Evolutionary conservation across 2,888 invertebrate species (phyloP), one percentile per base, ranked within the genome.

Genomic region (Notodonta ziczac): DNA sequence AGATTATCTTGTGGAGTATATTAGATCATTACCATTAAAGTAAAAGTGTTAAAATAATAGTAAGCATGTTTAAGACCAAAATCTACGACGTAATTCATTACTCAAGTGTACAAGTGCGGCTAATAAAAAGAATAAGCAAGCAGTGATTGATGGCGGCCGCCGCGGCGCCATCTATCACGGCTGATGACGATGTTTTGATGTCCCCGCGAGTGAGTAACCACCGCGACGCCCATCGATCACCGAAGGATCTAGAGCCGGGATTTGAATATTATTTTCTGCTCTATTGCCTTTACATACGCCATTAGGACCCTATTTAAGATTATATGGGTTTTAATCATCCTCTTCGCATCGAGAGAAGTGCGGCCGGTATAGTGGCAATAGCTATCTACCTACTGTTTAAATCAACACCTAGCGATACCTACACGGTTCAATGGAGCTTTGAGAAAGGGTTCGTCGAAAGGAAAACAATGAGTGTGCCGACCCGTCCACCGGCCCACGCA

Each of bases 131-230:
- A 52, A 10, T 24, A 24, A 24, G 24, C 6, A 32, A 10, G 51
- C 51, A 9, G 32, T 52, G 52, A 52, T 52, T 52, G 52, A 32
- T 52, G 32, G 32, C 52, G 24, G 51, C 5, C 32, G 52, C 50
- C 9, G 14, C 48, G 14, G 52, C 52, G 24, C 13, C 52, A 52
- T 52, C 52, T 52, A 52, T 52, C 52, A 52, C 52, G 1, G 32
- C 32, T 8, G 52, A 52, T 52, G 52, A 52, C 52, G 52, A 52
- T 52, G 52, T 52, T 52, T 52, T 52, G 52, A 52, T 52, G 52
- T 52, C 52, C 9, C 52, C 52, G 52, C 50, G 50, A 14, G 5
- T 50, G 16, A 50, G n/a, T 50, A 50, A 32, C 24, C 32, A 24
- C 52, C 9, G 32, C 52, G 52, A 13, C 10, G 32, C 32, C 32